Evolutionary conservation across 2,113 vertebrate species (phyloP).

Genomic region (Sinocyclocheilus grahami): DNA sequence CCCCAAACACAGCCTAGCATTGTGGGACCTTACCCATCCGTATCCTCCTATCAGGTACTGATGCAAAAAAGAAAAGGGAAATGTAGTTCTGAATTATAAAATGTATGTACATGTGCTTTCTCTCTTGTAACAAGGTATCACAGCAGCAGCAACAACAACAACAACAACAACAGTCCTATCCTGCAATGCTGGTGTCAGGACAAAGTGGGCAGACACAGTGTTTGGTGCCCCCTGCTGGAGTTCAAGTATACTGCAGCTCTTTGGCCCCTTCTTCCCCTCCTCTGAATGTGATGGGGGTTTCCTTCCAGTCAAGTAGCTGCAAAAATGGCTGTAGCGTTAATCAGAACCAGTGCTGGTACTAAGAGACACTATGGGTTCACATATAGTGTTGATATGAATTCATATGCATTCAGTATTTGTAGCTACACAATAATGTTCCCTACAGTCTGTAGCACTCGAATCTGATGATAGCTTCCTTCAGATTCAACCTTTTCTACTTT

Average conservation of each 20-base stretch:
- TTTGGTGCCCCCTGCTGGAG: constrained; percentile 77
- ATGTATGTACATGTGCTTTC: not conserved
- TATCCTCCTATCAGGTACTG: constrained; percentile 87
- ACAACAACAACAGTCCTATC: constrained; percentile 81
- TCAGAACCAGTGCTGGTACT: constrained; percentile 79
- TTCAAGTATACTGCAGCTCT: constrained; percentile 88
- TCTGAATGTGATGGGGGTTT: constrained; percentile 76
- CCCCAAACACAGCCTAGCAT: constrained; percentile 84
- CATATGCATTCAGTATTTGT: constrained; percentile 12
- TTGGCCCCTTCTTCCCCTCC: constrained; percentile 82
- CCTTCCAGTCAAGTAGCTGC: constrained; percentile 81
- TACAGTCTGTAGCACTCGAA: not conserved
- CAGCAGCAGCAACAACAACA: constrained; percentile 51
- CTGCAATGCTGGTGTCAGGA: constrained; percentile 82
- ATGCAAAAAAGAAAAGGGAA: not conserved
- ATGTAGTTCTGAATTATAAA: not conserved
- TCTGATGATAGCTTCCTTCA: not conserved
- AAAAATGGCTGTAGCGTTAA: constrained; percentile 86
- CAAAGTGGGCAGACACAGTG: constrained; percentile 79
- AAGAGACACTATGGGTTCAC: not conserved
- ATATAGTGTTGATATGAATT: not conserved
- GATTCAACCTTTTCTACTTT: constrained; percentile 23
- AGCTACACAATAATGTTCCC: not conserved
- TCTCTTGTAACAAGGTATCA: constrained; percentile 12
- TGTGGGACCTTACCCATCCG: constrained; percentile 85